Conservation (phyloP, 2,113 vertebrate species). For the Saimiri boliviensis region DNA sequence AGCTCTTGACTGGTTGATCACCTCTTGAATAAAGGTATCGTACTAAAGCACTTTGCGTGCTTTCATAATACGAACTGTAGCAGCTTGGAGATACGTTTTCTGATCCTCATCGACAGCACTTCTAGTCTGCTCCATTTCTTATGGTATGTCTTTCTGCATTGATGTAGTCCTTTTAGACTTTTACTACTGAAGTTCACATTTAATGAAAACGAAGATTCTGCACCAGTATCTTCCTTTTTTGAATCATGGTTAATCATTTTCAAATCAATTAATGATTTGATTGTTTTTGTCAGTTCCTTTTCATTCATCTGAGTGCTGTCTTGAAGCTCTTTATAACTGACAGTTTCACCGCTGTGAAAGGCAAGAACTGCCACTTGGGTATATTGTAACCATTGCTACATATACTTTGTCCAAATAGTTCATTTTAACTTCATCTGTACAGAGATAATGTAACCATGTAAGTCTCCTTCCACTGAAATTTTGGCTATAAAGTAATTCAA, state of each 20-base stretch:
- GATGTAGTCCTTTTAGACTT: conserved; percentile 99
- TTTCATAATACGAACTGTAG: conserved; percentile 99
- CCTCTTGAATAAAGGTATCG: conserved; percentile 99
- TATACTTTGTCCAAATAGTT: conserved; percentile 99
- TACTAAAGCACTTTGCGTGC: conserved; percentile 97
- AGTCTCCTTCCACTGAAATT: conserved; percentile 99
- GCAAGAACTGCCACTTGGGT: conserved; percentile 98
- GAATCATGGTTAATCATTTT: conserved; percentile 99
- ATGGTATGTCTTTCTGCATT: conserved; percentile 98
- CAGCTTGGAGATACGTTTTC: conserved; percentile 99
- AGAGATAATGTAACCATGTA: conserved; percentile 99
- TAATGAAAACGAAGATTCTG: conserved; percentile 97
- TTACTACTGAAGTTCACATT: conserved; percentile 99
- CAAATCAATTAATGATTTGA: conserved; percentile 97
- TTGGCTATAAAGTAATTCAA: conserved; percentile 99
- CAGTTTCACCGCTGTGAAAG: conserved; percentile 97
- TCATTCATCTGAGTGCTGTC: conserved; percentile 99
- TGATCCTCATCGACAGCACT: conserved; percentile 98
- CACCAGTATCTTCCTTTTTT: conserved; percentile 96
- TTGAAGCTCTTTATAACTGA: conserved; percentile 97
- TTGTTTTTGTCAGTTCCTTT: conserved; percentile 98
- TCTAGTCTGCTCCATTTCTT: conserved; percentile 97
- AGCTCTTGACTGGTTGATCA: conserved; percentile 99
- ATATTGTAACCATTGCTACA: conserved; percentile 99
- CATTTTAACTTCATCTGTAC: conserved; percentile 99